phyloP scores from a whole-genome alignment of 2,888 invertebrate genomes.

The Neuroscelio doddi region DNA sequence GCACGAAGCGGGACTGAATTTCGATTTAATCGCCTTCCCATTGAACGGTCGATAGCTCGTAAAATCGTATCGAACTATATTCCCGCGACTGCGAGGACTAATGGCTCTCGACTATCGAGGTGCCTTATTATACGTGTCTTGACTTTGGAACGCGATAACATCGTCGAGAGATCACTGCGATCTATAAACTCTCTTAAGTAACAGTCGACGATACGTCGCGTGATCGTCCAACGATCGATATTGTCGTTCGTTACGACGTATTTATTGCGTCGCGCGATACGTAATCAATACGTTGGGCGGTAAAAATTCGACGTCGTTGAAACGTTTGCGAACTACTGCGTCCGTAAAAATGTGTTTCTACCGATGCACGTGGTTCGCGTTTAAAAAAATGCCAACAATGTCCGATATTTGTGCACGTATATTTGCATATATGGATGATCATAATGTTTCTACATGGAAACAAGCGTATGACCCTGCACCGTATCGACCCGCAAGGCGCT shows the following conservation, averaged over 20 bases:
- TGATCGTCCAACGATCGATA: too few species aligned
- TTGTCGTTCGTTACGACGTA: too few species aligned
- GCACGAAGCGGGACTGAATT: conserved; percentile 26
- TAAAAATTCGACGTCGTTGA: too few species aligned
- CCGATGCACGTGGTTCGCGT: too few species aligned
- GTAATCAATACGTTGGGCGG: too few species aligned
- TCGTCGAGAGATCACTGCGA: not conserved
- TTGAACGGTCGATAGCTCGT: conserved; percentile 29
- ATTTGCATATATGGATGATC: conserved; percentile 8
- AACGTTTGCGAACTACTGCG: too few species aligned
- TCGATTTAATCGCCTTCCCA: conserved; percentile 34
- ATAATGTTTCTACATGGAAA: conserved; percentile 23
- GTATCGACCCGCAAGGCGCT: conserved; percentile 57
- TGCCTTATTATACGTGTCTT: conserved; percentile 5
- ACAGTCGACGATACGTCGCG: too few species aligned
- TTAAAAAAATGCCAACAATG: too few species aligned
- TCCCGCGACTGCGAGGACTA: conserved; percentile 21
- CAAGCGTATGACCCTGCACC: conserved; percentile 44
- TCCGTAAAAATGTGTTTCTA: too few species aligned
- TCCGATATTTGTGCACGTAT: not conserved
- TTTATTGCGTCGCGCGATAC: too few species aligned
- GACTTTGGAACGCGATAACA: not conserved
- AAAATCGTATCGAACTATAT: conserved; percentile 31
- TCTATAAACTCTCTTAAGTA: too few species aligned
- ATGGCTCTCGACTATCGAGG: conserved; percentile 8